Conservation (phyloP, 2,113 vertebrate species). For the Epinephelus moara region DNA sequence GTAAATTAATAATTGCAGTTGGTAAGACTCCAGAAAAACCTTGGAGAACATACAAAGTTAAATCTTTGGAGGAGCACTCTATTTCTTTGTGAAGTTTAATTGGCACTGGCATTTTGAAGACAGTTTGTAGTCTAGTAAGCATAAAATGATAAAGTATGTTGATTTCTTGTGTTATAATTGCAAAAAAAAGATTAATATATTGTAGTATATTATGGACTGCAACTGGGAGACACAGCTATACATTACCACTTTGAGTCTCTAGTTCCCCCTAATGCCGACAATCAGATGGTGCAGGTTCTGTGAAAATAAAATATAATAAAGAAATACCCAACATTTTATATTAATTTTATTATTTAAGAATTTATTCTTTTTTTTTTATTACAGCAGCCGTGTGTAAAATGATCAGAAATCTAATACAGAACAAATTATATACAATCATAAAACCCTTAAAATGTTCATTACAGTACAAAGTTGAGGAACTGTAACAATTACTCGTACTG, state of each 20-base stretch:
- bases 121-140: background rate
- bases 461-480: background rate
- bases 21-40: background rate
- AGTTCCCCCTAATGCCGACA: slow-evolving; percentile 52
- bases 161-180: background rate
- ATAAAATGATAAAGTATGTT: background rate
- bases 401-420: fast-evolving
- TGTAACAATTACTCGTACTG: slow-evolving; percentile 17
- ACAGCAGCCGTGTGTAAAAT: background rate
- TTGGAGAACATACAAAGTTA: too few relatives aligned
- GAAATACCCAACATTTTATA: background rate
- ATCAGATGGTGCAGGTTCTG: slow-evolving; percentile 21
- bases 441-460: background rate
- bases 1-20: background rate
- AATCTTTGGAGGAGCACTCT: too few relatives aligned
- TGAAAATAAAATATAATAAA: background rate
- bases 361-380: background rate
- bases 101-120: background rate
- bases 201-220: too few relatives aligned
- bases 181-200: background rate
- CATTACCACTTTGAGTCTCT: slow-evolving; percentile 32
- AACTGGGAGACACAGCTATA: background rate
- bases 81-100: background rate
- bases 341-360: slow-evolving; percentile 6
- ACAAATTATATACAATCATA: background rate